These are phyloP conservation scores for Macrotis lagotis DNA, from an alignment of 2,113 vertebrate species.

Conservation along the genomic window DNA sequence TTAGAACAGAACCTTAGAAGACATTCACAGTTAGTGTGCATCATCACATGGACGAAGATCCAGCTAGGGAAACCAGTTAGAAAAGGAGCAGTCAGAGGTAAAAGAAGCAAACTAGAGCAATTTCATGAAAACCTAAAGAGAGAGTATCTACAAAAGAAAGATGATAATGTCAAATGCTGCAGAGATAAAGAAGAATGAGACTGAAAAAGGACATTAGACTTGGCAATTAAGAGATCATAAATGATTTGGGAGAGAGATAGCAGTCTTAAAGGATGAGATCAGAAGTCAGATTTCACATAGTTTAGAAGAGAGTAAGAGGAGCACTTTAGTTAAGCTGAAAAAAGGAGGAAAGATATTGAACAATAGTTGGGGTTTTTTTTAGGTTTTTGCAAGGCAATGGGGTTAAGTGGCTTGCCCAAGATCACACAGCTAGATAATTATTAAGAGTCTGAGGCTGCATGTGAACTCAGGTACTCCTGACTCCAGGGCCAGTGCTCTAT, in stretches of 20 bases:
- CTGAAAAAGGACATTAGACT: background rate
- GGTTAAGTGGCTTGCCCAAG: no score
- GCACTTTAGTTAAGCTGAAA: background rate
- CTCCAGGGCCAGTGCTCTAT: no score
- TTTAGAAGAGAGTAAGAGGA: background rate
- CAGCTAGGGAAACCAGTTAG: background rate
- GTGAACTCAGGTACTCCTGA: no score
- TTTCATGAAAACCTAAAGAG: background rate
- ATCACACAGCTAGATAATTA: no score
- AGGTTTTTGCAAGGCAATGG: no score
- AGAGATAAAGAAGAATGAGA: background rate
- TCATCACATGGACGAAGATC: background rate
- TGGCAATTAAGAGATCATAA: background rate
- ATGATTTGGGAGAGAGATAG: background rate
- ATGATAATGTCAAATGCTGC: background rate
- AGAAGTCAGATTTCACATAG: background rate
- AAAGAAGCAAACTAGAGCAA: background rate
- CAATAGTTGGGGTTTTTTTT: no score
- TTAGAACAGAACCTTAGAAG: no score
- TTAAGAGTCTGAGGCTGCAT: no score
- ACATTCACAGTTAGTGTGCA: background rate
- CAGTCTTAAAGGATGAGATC: background rate
- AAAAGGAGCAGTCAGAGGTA: background rate
- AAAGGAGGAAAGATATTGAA: background rate
- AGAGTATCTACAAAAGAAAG: background rate